Conservation (phyloP, 2,797 vertebrate species). For the Halcyon smyrnensis region DNA sequence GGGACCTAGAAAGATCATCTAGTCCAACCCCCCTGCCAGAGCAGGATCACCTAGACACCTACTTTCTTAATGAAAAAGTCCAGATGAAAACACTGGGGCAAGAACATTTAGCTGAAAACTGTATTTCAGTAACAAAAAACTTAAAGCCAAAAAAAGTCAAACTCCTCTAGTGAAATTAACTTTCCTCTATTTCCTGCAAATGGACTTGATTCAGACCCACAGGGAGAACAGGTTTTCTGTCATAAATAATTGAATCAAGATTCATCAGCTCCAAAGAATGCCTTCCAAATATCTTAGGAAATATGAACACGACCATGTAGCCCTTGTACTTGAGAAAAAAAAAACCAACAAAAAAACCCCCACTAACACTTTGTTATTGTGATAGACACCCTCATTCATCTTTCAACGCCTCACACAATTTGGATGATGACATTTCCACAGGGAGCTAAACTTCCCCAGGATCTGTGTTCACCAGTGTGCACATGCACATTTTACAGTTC, state of each 20-base stretch:
- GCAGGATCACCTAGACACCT: no score
- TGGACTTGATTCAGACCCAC: background rate
- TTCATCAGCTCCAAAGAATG: background rate
- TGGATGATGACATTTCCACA: background rate
- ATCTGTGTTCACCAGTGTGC: rapidly evolving
- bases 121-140: background rate
- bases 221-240: background rate
- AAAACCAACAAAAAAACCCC: background rate
- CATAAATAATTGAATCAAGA: background rate
- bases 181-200: background rate
- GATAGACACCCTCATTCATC: background rate
- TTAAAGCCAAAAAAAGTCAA: background rate
- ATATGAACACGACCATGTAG: background rate
- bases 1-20: no score
- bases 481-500: background rate
- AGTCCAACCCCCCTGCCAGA: no score
- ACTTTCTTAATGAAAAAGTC: background rate
- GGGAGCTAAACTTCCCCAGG: background rate
- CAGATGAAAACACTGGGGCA: background rate
- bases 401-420: background rate
- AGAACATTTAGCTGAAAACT: background rate
- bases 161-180: background rate
- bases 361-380: background rate
- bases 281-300: background rate
- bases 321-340: background rate